Evolutionary conservation across 2,113 vertebrate genomes (phyloP).

Genomic region (Pholis gunnellus): DNA sequence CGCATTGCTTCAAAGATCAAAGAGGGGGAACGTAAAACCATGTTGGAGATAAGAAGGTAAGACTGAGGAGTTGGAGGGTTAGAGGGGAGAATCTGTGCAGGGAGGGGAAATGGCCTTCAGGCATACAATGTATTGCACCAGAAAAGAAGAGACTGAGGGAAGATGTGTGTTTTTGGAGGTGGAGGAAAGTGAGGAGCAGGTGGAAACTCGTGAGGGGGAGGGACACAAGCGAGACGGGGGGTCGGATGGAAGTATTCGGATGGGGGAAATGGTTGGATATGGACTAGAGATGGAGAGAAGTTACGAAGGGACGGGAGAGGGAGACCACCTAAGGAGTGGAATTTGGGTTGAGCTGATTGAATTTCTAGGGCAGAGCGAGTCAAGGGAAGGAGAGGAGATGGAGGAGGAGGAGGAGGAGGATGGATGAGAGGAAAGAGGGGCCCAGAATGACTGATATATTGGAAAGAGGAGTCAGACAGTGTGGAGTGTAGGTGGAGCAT

Average conservation of each 20-base stretch:
- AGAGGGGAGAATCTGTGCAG: slow-evolving; percentile 18
- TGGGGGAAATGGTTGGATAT: slow-evolving; percentile 27
- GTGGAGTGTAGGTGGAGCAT: slow-evolving; percentile 50
- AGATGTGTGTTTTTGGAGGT: not conserved
- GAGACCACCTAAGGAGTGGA: slow-evolving; percentile 54
- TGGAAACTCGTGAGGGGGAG: not conserved
- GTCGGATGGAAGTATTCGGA: not conserved
- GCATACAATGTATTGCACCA: slow-evolving; percentile 20
- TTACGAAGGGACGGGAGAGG: slow-evolving; percentile 19
- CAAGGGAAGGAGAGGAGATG: slow-evolving; percentile 5
- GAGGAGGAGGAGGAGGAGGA: slow-evolving; percentile 21
- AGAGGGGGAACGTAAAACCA: not conserved
- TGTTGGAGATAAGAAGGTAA: slow-evolving; percentile 37
- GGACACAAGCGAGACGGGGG: not conserved
- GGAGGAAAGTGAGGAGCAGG: not conserved
- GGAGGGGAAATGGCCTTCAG: slow-evolving; percentile 29
- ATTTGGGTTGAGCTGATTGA: slow-evolving; percentile 53
- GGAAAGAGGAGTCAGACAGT: slow-evolving; percentile 39
- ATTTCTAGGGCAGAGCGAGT: slow-evolving; percentile 67
- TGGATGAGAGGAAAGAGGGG: slow-evolving; percentile 42
- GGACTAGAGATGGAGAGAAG: slow-evolving; percentile 21
- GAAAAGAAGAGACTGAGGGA: not conserved
- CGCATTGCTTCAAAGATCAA: slow-evolving; percentile 28
- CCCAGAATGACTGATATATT: slow-evolving; percentile 45
- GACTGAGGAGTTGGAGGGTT: slow-evolving; percentile 15